Evolutionary conservation across 2,888 invertebrate species (phyloP), one percentile per base, ranked within the genome.

Genomic region (Melinaea menophilus): DNA sequence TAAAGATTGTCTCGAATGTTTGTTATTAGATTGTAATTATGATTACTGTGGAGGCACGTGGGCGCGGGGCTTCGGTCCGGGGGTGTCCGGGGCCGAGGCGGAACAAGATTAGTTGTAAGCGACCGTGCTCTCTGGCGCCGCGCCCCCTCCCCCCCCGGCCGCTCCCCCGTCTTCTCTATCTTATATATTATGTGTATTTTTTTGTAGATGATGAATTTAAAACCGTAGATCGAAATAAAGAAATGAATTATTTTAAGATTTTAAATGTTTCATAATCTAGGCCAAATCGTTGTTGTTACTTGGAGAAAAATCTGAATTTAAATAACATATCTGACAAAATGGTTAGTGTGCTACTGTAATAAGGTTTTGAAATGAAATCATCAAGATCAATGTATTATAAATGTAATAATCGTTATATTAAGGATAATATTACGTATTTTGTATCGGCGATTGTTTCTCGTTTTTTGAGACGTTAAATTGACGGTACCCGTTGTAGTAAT

Each of bases 301-400:
- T 82, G 87, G 89, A 88, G 85, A 86, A 89, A 84, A 88, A 88
- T 88, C 88, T 82, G 90, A 90, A 90, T 90, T 90, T 90, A 90
- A 87, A 89, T 87, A 79, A 90, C 90, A 90, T 90, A 90, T 90
- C 90, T 89, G 88, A 88, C 86, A 90, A 89, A 88, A 90, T 90
- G 90, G 90, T 90, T 90, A 90, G 90, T 90, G 90, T 90, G 88
- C 86, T 90, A 90, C 88, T 22, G 22, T 22, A 85, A 85, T 90
- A 89, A 88, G 89, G 84, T 84, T 84, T 83, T 82, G 82, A 81
- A 79, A 81, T 79, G 80, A 79, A 85, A 86, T 81, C 87, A 87
- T 84, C 86, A 88, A 86, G 82, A 86, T 86, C 88, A 87, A 85
- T 90, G 86, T 90, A 88, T 85, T 85, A 86, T 89, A 87, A 85